Percentiles rank a stretch among this genome's conserved stretches.
phyloP scores from a whole-genome alignment of 2,888 invertebrate genomes.

The Drosophila neotestacea region DNA sequence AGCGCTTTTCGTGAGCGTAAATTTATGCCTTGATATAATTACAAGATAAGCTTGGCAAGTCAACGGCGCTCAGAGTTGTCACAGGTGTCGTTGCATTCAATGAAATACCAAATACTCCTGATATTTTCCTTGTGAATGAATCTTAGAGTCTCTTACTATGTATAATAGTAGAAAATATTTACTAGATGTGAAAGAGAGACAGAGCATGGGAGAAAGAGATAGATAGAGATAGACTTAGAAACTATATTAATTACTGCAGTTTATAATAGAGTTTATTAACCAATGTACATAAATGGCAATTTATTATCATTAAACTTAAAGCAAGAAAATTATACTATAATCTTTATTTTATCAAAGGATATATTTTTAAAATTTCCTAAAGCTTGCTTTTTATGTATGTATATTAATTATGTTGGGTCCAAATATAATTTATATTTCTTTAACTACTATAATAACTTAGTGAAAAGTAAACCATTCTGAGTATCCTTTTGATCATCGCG shows the following conservation, averaged over 20 bases:
- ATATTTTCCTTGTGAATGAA: conserved; percentile 42
- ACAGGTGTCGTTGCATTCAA: conserved; percentile 41
- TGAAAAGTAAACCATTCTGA: no score
- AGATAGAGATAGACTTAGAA: neutral
- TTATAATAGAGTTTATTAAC: neutral
- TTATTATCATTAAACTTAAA: no score
- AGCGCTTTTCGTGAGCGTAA: conserved; percentile 4
- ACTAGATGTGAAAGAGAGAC: conserved; percentile 1
- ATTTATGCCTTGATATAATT: conserved; percentile 62
- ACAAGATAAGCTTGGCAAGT: conserved; percentile 71
- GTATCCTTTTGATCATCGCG: no score
- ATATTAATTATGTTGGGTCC: no score
- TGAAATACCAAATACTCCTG: neutral
- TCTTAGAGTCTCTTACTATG: neutral
- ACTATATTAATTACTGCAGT: neutral
- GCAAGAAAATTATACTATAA: no score
- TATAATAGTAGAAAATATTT: neutral
- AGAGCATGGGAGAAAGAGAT: neutral
- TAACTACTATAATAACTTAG: no score
- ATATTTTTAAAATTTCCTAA: no score
- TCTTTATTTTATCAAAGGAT: no score
- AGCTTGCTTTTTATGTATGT: no score
- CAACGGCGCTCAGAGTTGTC: conserved; percentile 66
- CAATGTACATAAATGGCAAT: no score
- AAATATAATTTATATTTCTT: no score